Base-by-base conservation (phyloP, 2,797 vertebrate genomes). In the Remorina albescens region DNA sequence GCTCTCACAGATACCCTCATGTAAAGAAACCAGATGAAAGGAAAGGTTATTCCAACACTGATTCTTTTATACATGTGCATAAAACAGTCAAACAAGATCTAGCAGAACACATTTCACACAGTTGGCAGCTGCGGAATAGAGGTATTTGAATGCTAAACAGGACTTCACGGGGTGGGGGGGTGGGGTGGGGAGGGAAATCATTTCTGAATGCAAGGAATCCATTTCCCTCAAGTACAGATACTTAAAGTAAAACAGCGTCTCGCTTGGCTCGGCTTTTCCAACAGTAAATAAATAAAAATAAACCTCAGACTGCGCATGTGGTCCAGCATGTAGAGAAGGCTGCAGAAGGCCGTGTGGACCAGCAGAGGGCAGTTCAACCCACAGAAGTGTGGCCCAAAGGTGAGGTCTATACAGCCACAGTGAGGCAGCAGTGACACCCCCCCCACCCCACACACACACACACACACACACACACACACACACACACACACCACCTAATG, bases 341-440 rank as follows among this genome's bases (percentile, higher is more conserved):
- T 76, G 80, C 77, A 86, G 74, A 44, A 10, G 56, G 32, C 26
- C 63, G n/a, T 46, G 11, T 67, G 30, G 57, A 55, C 89, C 90
- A 88, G 84, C 76, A 92, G 91, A 87, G 84, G 89, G 87, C 89
- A 80, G 81, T 67, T 85, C 76, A 76, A 81, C 51, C 76, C 84
- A 73, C 80, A 73, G 10, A n/a, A 66, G 63, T 64, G 44, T 32
- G 10, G 30, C 12, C n/a, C 1, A 51, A 71, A 61, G 56, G n/a
- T 63, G 36, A 53, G 25, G 6, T 8, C 4, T 8, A 49, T 34
- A 50, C 46, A 65, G 60, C 83, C 84, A 77, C 8, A 15, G 64
- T 73, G 71, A 83, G 76, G 76, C 74, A 72, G 51, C 72, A 56
- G 11, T 44, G 57, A 64, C 57, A 59, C 37, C 32, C 76, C 28